A percentile compares a stretch with the other conserved stretches of the same genome.
Conservation (phyloP, 2,888 invertebrate genomes). For the Gandaritis pyraliata region DNA sequence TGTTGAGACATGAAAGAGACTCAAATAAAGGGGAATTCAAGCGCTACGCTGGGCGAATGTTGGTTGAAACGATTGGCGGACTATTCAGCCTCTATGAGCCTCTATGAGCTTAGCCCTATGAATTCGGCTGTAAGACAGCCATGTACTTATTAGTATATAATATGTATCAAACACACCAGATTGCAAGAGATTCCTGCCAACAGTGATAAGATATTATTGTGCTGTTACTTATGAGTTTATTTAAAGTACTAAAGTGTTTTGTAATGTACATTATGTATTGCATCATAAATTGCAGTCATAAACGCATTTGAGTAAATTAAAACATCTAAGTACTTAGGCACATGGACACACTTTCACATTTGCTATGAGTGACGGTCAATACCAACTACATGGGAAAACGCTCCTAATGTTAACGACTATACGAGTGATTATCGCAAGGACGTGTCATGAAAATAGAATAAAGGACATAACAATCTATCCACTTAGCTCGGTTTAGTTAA, state of each 20-base stretch:
- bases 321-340: constrained; percentile 16
- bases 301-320: constrained; percentile 39
- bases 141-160: no score
- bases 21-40: no score
- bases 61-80: no score
- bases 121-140: no score
- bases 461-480: constrained; percentile 33
- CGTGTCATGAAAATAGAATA: constrained; percentile 19
- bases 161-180: no score
- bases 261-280: constrained; percentile 14
- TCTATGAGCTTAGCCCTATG: no score
- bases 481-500: constrained; percentile 16
- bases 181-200: no score
- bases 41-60: no score
- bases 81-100: no score
- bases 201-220: not conserved
- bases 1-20: no score
- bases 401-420: constrained; percentile 27
- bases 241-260: no score
- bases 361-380: constrained; percentile 64
- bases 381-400: constrained; percentile 35
- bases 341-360: constrained; percentile 66
- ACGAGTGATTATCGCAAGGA: constrained; percentile 33
- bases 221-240: no score
- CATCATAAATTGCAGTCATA: constrained; percentile 26